Evolutionary conservation across 2,888 invertebrate species (phyloP), one percentile per base, ranked within the genome.

Genomic region (Scelioninae gen. 2): DNA sequence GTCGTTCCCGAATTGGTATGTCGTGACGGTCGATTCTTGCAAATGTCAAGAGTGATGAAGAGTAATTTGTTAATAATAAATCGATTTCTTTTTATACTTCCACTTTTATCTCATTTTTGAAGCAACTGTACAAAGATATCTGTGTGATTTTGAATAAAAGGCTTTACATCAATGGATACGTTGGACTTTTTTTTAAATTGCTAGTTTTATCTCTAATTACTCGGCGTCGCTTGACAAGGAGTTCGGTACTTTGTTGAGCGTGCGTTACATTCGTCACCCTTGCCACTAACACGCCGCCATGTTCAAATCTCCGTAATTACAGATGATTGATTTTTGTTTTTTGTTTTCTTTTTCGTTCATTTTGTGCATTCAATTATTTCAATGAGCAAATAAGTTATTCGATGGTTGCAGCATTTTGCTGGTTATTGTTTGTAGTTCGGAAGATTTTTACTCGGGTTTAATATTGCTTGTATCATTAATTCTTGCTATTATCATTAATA

Each of bases 91-190:
- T 22, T 41, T 57, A 16, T 33, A 57, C 15, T 19, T 7, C 1
- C 31, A 4, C 1, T 37, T 45, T 41, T 41, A 9, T 52, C 41
- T 41, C 13, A 25, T 50, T 48, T 58, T 45, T 39, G 9, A 55
- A 63, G 0, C n/a, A 46, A 43, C 53, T 71, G 67, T 67, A 68
- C 22, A 60, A 37, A 22, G 22, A 39, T 64, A 55, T 63, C 72
- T 72, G 70, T 75, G 53, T 73, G 65, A 78, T 80, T 81, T 78
- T 79, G 77, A 82, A 82, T 81, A 83, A 82, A 82, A 78, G 50
- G 71, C 71, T 52, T 81, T 81, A 76, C 61, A n/a, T 79, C 77
- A 78, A 74, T 81, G 79, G 77, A 83, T 76, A 76, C 76, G 77
- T 79, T 82, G 79, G 80, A 80, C 77, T 79, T 79, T 81, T 82